These are phyloP conservation scores for Pangasius macronema DNA, from an alignment of 2,797 vertebrate genomes.

Conservation along the genomic window DNA sequence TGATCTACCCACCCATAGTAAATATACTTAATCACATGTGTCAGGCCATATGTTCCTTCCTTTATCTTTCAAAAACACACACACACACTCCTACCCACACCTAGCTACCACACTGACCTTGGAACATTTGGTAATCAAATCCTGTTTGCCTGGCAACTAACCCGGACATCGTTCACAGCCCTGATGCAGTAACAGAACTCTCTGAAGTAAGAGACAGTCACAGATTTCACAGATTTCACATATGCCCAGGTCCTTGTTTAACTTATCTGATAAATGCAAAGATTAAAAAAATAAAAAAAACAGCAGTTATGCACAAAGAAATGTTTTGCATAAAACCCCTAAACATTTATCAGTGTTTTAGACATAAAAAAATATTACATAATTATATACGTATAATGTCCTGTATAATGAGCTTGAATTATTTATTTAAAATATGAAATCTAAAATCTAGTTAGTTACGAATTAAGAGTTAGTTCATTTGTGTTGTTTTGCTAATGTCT, in stretches of 20 bases:
- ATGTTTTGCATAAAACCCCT: neutral
- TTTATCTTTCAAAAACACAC: neutral
- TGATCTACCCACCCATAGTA: conserved; percentile 31
- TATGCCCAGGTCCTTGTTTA: neutral
- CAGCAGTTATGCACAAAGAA: neutral
- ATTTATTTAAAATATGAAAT: neutral
- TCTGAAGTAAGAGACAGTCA: neutral
- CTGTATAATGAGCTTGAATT: neutral
- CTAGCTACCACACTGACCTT: neutral
- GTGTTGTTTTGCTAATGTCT: neutral
- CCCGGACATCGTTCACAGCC: neutral
- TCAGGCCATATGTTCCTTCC: neutral
- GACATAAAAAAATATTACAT: neutral
- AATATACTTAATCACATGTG: conserved; percentile 23
- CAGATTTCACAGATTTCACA: too few species aligned
- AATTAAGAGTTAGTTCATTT: neutral
- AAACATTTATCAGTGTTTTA: neutral
- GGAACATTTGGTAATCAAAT: conserved; percentile 53
- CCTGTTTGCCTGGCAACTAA: conserved; percentile 11
- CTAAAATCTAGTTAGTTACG: neutral
- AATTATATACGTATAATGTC: neutral
- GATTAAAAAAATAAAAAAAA: neutral
- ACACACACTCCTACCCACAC: neutral
- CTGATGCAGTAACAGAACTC: neutral
- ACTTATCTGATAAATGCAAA: neutral